Evolutionary conservation across 64 coral and sea anemone genomes (phyloP), one percentile per base, ranked within the genome.

Genomic region (Montipora cactus): DNA sequence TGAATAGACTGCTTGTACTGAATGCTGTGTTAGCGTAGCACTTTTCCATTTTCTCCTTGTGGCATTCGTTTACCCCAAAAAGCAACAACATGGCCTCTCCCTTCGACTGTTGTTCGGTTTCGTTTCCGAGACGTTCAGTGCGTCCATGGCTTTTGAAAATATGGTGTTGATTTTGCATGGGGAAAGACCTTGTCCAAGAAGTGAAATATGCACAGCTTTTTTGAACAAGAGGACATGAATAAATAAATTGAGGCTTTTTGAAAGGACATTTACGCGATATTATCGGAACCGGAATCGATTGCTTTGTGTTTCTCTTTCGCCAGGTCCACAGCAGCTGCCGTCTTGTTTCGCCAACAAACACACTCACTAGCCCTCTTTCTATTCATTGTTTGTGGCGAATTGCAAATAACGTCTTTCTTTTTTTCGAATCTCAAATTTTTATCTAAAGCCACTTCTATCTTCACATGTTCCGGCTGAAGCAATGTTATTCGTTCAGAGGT

Each of bases 161-260:
- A 95, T 75, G 21, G 50, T 95, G 88, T 95, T 95, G 88, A 90
- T 84, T 77, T 90, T 78, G 88, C 81, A 90, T 90, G 49, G 81
- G 78, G 83, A 76, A 95, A 78, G 82, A 86, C 64, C 82, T 86
- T 86, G 62, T 83, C 81, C 88, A 76, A 95, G 80, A 79, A 80
- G 79, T 90, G 83, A 90, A 90, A 95, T 90, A 85, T 83, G 93
- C 82, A 86, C 82, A 89, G 88, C 77, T 95, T 79, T 87, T 95
- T 95, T 95, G 75, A 88, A 95, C 50, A 92, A 69, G 81, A 91
- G 55, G 78, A 87, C 93, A 95, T 98, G 96, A 98, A 98, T 98
- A 95, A 98, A 95, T 92, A 98, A 95, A 88, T 91, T 87, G 84
- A 91, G 89, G 89, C 87, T 90, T 90, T 97, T 98, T 98, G 81